Evolutionary conservation across 2,113 vertebrate genomes (phyloP).

Genomic region (Plectropomus leopardus): DNA sequence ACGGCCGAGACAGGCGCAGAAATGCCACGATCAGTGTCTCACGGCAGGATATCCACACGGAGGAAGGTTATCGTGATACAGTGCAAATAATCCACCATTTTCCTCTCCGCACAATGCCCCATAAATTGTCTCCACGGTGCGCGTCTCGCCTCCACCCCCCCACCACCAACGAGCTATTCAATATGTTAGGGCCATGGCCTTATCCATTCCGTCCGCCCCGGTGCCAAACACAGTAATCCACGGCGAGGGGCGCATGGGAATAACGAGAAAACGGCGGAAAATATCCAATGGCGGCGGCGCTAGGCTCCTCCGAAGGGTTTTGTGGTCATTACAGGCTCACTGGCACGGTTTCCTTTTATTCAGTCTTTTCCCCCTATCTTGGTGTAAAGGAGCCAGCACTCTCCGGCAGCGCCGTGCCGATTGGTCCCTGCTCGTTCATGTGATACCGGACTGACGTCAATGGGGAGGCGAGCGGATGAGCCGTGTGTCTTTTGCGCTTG

Average conservation of each 20-base stretch:
- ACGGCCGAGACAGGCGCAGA: conserved; percentile 38
- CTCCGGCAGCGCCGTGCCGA: conserved; percentile 75
- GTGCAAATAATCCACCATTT: conserved; percentile 77
- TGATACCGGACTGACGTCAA: conserved; percentile 89
- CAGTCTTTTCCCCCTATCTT: conserved; percentile 71
- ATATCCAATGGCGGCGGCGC: conserved; percentile 53
- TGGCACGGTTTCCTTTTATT: conserved; percentile 78
- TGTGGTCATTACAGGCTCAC: conserved; percentile 63
- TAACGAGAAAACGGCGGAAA: neutral
- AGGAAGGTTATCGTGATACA: conserved; percentile 18
- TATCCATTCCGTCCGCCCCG: conserved; percentile 72
- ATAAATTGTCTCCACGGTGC: conserved; percentile 73
- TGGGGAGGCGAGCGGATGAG: conserved; percentile 88
- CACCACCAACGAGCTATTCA: conserved; percentile 76
- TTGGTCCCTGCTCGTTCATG: conserved; percentile 84
- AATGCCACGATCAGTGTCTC: conserved; percentile 37
- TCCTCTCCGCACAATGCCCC: conserved; percentile 68
- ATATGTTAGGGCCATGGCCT: conserved; percentile 82
- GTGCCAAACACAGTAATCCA: conserved; percentile 72
- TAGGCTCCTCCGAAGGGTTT: conserved; percentile 47
- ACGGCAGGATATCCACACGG: conserved; percentile 24
- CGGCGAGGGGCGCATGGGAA: conserved; percentile 7
- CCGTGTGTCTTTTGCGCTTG: conserved; percentile 79
- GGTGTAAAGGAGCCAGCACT: conserved; percentile 78
- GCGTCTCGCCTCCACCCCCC: conserved; percentile 59